Evolutionary conservation across 2,113 vertebrate species (phyloP).

Genomic region (Sterrhoptilus dennistouni): DNA sequence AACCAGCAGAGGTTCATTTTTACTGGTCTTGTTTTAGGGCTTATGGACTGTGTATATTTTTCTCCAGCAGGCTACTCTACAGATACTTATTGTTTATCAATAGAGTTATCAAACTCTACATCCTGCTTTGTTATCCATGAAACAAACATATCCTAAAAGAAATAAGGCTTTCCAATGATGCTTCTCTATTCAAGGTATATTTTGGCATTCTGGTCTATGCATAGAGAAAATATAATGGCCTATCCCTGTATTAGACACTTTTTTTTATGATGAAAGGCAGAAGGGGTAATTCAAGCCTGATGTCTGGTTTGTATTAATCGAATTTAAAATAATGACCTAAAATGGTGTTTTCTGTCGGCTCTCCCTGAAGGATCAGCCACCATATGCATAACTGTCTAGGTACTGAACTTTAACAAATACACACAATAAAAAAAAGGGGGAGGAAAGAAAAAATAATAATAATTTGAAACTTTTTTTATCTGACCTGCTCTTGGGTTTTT

Average conservation of each 20-base stretch:
- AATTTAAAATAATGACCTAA: constrained; percentile 13
- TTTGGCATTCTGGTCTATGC: background rate
- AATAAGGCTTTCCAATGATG: background rate
- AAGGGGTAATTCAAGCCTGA: background rate
- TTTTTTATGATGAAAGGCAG: background rate
- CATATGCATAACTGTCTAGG: background rate
- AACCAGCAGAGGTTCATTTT: background rate
- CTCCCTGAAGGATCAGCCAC: background rate
- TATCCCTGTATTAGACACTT: background rate
- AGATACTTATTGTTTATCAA: background rate
- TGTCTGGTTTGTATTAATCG: constrained; percentile 30
- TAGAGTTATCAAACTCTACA: background rate
- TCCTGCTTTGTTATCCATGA: background rate
- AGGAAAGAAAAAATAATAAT: rapidly evolving
- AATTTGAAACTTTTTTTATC: background rate
- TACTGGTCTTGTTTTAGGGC: background rate
- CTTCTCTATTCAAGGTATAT: background rate
- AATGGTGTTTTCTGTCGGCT: background rate
- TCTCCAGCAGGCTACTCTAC: background rate
- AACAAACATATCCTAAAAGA: background rate
- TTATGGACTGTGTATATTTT: background rate
- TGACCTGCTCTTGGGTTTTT: background rate
- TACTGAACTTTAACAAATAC: background rate
- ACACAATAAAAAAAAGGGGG: background rate
- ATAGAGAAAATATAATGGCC: background rate